A percentile compares a stretch with the other conserved stretches of the same genome.
Evolutionary conservation across 2,113 vertebrate genomes (phyloP).

Genomic region (Excalfactoria chinensis): DNA sequence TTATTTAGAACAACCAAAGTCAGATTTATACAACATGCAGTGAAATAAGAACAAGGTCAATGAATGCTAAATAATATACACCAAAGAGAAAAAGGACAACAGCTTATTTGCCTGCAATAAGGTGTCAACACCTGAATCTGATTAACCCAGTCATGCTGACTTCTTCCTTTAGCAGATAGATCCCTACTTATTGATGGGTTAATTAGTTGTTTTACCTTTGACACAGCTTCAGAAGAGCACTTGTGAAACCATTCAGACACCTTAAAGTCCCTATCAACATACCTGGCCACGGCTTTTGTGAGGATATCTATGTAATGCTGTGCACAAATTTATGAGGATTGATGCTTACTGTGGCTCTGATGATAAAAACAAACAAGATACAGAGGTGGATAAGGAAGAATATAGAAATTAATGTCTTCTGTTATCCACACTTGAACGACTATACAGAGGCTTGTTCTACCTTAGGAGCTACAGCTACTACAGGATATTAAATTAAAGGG

Average conservation of each 20-base stretch:
- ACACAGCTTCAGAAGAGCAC: neutral
- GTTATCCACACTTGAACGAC: neutral
- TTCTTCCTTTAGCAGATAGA: neutral
- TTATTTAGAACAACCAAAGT: neutral
- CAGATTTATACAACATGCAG: neutral
- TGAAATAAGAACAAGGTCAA: neutral
- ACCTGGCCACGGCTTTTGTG: neutral
- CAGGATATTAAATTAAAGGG: neutral
- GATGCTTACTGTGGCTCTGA: neutral
- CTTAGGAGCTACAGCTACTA: neutral
- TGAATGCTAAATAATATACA: neutral
- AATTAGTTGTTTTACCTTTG: neutral
- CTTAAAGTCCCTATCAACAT: neutral
- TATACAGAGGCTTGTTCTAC: neutral
- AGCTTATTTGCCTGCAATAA: fast-evolving
- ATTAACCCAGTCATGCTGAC: neutral
- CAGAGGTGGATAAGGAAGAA: neutral
- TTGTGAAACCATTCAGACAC: neutral
- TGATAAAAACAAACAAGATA: neutral
- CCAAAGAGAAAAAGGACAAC: neutral
- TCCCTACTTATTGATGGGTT: neutral
- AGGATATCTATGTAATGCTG: neutral
- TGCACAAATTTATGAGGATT: neutral
- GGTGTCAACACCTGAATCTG: neutral
- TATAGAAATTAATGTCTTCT: neutral